phyloP scores from a whole-genome alignment of 2,797 vertebrate genomes.

The Sus cebifrons region DNA sequence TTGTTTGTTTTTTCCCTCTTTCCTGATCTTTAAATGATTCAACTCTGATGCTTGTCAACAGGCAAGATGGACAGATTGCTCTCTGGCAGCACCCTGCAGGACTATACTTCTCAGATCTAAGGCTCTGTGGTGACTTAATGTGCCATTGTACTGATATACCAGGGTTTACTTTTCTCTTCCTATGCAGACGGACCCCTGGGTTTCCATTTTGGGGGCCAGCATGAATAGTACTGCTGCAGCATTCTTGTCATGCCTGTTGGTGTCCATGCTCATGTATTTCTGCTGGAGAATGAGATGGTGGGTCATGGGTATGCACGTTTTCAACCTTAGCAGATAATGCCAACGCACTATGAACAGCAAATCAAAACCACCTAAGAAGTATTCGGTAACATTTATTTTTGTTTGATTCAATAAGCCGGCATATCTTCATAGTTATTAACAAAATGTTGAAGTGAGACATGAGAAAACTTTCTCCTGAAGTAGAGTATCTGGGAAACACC shows the following conservation, averaged over 20 bases:
- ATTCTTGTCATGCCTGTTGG: background rate
- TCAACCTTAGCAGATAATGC: background rate
- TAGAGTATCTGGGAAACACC: slow-evolving; percentile 8
- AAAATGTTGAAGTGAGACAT: slow-evolving; percentile 35
- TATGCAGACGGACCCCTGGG: background rate
- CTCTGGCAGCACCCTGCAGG: background rate
- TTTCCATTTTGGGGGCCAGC: background rate
- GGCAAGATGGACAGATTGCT: background rate
- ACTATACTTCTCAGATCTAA: background rate
- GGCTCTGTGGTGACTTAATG: background rate
- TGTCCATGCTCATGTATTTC: background rate
- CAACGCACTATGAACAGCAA: background rate
- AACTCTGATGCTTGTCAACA: background rate
- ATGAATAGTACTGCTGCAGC: background rate
- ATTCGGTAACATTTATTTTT: slow-evolving; percentile 40
- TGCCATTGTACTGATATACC: background rate
- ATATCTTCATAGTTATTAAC: slow-evolving; percentile 26
- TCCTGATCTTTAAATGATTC: slow-evolving; percentile 7
- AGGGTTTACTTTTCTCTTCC: background rate
- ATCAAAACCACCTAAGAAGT: slow-evolving; percentile 1
- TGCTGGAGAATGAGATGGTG: background rate
- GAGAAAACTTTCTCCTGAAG: slow-evolving; percentile 53
- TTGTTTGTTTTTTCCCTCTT: slow-evolving; percentile 19
- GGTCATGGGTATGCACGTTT: background rate
- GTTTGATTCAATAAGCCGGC: slow-evolving; percentile 10